Base-by-base conservation (phyloP, 2,888 invertebrate genomes). In the Ophion ventricosus region DNA sequence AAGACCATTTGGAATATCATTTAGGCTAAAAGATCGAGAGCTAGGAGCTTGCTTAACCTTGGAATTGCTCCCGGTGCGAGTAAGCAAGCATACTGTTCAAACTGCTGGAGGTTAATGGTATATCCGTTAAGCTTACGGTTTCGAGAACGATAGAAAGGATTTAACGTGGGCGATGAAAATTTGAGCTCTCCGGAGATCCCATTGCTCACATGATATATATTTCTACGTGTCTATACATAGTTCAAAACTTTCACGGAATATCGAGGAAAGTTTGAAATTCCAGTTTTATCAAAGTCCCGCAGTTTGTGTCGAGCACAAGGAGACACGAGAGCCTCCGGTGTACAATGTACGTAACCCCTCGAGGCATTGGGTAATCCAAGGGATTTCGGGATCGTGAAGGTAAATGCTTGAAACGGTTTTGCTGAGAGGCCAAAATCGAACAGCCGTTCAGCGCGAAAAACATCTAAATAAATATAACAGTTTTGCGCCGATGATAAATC, bases 261-360 rank as follows among this genome's bases (percentile, higher is more conserved):
- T 67, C 67, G 67, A 35, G 67, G 67, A 67, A 80, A 80, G 74
- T 80, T 80, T 61, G 40, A 72, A 74, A 67, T 74, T 74, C 67
- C 61, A 67, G 74, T 80, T 74, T 63, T 72, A 49, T 63, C 57
- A 77, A 67, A 67, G 25, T 61, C n/a, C 54, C 29, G 56, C 23
- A 49, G 49, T 49, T 67, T 67, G 14, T 4, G 67, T 14, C 14
- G 49, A 8, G 29, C 20, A 20, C n/a, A n/a, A 40, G 35, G 26
- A 23, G 67, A 67, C 23, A 14, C n/a, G n/a, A 67, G 49, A 4
- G 17, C 49, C n/a, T 25, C 23, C 23, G 49, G 17, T 40, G 20
- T 49, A 20, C 49, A 67, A 67, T 20, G 49, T 64, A 64, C n/a
- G 59, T 61, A 74, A 85, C 20, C 54, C 64, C 57, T 56, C 29